These are phyloP conservation scores for Cladopsammia gracilis DNA, from an alignment of 64 coral and sea anemone species.

Conservation along the genomic window DNA sequence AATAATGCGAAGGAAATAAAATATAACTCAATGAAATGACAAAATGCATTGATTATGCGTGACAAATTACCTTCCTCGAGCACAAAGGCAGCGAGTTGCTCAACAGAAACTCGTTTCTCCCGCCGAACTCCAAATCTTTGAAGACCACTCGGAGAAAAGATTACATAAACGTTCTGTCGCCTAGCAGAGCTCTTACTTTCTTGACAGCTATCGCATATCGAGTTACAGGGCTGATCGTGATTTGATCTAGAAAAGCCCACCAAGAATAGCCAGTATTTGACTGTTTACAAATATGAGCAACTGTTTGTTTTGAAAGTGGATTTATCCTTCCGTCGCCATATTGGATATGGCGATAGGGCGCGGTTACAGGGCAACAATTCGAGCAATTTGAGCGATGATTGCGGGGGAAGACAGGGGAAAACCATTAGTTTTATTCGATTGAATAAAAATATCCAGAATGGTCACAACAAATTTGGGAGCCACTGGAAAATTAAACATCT, in stretches of 20 bases:
- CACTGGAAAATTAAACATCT: too few species aligned
- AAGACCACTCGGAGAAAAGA: not conserved
- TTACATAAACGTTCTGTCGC: not conserved
- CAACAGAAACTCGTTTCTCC: conserved; percentile 25
- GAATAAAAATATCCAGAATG: not conserved
- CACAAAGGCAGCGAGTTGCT: not conserved
- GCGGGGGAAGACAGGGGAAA: not conserved
- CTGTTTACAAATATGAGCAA: conserved; percentile 14
- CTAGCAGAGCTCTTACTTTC: not conserved
- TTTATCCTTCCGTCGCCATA: conserved; percentile 24
- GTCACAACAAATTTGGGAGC: too few species aligned
- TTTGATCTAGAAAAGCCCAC: not conserved
- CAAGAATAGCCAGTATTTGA: conserved; percentile 1
- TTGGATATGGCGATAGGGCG: not conserved
- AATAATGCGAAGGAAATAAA: not conserved
- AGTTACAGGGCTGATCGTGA: not conserved
- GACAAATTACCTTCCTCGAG: conserved; percentile 22
- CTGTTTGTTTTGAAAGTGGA: conserved; percentile 6
- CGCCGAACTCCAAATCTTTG: not conserved
- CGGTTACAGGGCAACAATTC: not conserved
- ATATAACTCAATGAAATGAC: not conserved
- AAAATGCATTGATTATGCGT: not conserved
- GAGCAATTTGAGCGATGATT: not conserved
- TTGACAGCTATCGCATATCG: conserved; percentile 36
- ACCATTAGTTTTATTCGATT: not conserved